phyloP scores from a whole-genome alignment of 1,140 invertebrate species.

The Brachionus calyciflorus region DNA sequence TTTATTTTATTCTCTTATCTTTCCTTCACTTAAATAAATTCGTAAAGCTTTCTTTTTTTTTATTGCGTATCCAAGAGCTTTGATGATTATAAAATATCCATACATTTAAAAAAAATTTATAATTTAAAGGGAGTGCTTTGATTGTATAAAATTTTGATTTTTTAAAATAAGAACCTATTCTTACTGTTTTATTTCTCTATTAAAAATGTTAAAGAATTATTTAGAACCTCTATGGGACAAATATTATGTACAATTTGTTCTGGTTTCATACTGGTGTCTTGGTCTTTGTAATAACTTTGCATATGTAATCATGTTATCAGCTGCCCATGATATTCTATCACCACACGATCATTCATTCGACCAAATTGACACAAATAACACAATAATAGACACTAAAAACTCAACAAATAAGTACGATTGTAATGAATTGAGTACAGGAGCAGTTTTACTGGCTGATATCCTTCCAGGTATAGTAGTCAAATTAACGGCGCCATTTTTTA shows the following conservation, averaged over 20 bases:
- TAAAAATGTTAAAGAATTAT: neutral
- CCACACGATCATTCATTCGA: constrained; percentile 49
- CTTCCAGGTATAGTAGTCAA: constrained; percentile 74
- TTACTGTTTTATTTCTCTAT: too few species aligned
- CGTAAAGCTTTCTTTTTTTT: too few species aligned
- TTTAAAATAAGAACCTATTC: too few species aligned
- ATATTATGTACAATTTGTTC: constrained; percentile 15
- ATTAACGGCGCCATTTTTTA: constrained; percentile 71
- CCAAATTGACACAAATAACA: constrained; percentile 50
- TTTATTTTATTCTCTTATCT: too few species aligned
- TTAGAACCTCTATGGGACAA: constrained; percentile 15
- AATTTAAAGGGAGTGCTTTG: too few species aligned
- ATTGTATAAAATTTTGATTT: too few species aligned
- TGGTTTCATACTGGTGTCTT: constrained; percentile 65
- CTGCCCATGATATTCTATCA: constrained; percentile 74
- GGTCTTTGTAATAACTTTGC: constrained; percentile 83
- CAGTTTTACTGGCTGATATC: constrained; percentile 77
- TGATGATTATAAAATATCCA: too few species aligned
- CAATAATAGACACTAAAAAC: constrained; percentile 3
- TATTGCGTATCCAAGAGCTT: too few species aligned
- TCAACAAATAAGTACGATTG: constrained; percentile 59
- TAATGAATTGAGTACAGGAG: constrained; percentile 74
- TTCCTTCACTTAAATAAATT: too few species aligned
- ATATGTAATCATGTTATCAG: constrained; percentile 84
- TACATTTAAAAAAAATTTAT: too few species aligned